Base-by-base conservation (phyloP, 1,140 invertebrate genomes). In the Pseudomyrmex concolor region DNA sequence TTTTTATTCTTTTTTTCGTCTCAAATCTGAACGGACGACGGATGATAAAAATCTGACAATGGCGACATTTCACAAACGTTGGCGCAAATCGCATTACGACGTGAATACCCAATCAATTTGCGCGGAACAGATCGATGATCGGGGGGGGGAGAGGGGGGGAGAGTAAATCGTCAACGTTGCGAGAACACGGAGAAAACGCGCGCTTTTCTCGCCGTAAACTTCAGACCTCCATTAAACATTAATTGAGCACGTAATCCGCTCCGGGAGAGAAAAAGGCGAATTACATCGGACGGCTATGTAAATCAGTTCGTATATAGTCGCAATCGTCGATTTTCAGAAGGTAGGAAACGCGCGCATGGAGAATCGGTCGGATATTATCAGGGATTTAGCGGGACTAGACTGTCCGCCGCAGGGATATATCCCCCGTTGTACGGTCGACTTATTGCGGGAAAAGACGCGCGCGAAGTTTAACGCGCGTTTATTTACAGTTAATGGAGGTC, bases 401-500 rank as follows among this genome's bases (percentile, higher is more conserved):
- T 66, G 51, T 78, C 74, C 73, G 25, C 74, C 73, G 25, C 54
- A 43, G 45, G 62, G 54, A 34, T 51, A 83, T 60, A 83, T 64
- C 25, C 48, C 13, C 5, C 5, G 34, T 34, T 34, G 34, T 43
- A 7, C 76, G 64, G 19, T 70, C 64, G 64, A 68, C 83, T 82
- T 82, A 84, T 80, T 80, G 64, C 57, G 17, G 64, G 34, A n/a
- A 70, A 19, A 70, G 71, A 57, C n/a, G 50, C 22, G 25, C n/a
- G 15, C 51, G 64, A 25, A 54, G 22, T 63, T 62, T 84, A 84
- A 84, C 71, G 12, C 54, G 43, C 76, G 50, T 34, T 84, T 80
- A 80, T 80, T 80, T 80, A 80, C 66, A 50, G 54, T 84, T 34
- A 84, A 84, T 81, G 60, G 59, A 66, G 60, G 66, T 81, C 76